Percentiles rank a stretch among this genome's conserved stretches.
phyloP scores from a whole-genome alignment of 2,888 invertebrate species.

The Pocota personata region DNA sequence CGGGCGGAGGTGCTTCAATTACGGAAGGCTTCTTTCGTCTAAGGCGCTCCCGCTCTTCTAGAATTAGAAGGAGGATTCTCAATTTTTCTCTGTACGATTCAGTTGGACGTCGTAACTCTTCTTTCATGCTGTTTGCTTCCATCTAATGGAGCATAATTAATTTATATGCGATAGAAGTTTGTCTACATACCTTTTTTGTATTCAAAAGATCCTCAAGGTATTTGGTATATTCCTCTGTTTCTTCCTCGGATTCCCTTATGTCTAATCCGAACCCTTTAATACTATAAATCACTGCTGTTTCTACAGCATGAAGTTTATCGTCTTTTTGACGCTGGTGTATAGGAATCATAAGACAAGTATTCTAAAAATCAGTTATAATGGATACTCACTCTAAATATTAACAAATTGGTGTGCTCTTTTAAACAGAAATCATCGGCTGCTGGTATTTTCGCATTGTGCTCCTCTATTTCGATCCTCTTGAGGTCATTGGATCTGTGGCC shows the following conservation, averaged over 20 bases:
- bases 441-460: conserved; percentile 85
- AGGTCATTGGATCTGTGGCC: conserved; percentile 85
- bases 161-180: not conserved
- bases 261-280: conserved; percentile 82
- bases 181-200: conserved; percentile 27
- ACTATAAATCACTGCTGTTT: conserved; percentile 87
- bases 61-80: conserved; percentile 34
- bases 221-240: conserved; percentile 4
- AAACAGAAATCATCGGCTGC: conserved; percentile 84
- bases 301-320: conserved; percentile 90
- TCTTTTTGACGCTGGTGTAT: conserved; percentile 87
- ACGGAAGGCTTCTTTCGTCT: conserved; percentile 19
- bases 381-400: conserved; percentile 86
- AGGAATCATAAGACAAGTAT: not conserved
- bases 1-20: conserved; percentile 3
- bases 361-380: not conserved
- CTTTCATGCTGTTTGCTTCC: not conserved
- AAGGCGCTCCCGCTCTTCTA: conserved; percentile 47
- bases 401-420: conserved; percentile 85
- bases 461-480: conserved; percentile 85
- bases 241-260: not conserved
- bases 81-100: conserved; percentile 52
- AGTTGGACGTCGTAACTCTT: conserved; percentile 25
- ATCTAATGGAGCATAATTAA: not conserved
- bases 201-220: conserved; percentile 24